Evolutionary conservation across 1,140 invertebrate genomes (phyloP).

Genomic region (Drosophila pseudoobscura): DNA sequence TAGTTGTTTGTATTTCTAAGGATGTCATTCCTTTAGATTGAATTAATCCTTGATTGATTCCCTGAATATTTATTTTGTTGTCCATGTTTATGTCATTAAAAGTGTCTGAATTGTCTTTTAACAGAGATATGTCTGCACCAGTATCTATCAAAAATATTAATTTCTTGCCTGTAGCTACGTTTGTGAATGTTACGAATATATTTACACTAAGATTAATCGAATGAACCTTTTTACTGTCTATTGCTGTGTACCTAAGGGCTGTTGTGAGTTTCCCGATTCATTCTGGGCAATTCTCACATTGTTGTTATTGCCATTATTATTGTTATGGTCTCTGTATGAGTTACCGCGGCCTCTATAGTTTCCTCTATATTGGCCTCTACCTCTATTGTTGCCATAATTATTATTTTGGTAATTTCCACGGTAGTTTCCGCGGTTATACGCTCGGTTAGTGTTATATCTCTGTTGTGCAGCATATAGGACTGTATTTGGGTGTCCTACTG

Average conservation of each 20-base stretch:
- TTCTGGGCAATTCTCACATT: no score
- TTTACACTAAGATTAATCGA: conserved; percentile 9
- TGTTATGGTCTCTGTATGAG: background rate
- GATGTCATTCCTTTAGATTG: background rate
- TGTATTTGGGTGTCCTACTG: no score
- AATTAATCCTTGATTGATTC: no score
- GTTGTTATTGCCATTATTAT: no score
- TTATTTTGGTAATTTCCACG: background rate
- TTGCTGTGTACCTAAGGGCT: background rate
- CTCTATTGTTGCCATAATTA: background rate
- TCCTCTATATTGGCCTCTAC: conserved; percentile 10
- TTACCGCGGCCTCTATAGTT: conserved; percentile 10
- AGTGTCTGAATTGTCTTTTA: no score
- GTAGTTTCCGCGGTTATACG: no score
- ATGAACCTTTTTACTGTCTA: background rate
- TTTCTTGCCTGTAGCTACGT: background rate
- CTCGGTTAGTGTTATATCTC: no score
- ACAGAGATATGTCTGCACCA: no score
- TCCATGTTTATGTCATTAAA: background rate
- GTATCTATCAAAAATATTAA: no score
- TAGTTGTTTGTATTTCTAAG: conserved; percentile 5
- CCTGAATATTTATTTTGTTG: background rate
- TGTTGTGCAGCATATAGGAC: no score
- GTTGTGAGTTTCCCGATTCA: no score
- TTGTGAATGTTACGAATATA: conserved; percentile 11